Base-by-base conservation (phyloP, 2,888 invertebrate genomes). In the Ganaspis brasiliensis region DNA sequence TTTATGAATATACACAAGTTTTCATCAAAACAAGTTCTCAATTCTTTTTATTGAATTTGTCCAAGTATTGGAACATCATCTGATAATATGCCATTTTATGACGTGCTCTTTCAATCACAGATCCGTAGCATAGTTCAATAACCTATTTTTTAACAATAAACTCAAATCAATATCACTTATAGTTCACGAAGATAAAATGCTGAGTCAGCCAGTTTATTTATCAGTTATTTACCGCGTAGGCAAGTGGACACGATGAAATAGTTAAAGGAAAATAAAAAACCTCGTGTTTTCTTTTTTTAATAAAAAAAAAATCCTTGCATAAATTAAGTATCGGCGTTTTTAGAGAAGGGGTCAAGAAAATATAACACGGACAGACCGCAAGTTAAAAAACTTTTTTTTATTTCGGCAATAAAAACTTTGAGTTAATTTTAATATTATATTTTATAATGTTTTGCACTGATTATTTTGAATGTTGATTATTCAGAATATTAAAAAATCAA, bases 1-100 rank as follows among this genome's bases (percentile, higher is more conserved):
- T 74, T n/a, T 56, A 73, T 73, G 19, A 67, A 74, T 67, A 67
- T 57, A 63, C 26, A 75, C 26, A 57, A 72, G 31, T 57, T 70
- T 74, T 71, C 59, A 63, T 67, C 52, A 59, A 37, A 67, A 55
- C 0, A 8, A 8, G 16, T 3, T 24, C 3, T 40, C 10, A 61
- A 2, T 35, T 67, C 14, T 26, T 67, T n/a, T 9, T 0, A 26
- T 67, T 49, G 10, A 45, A 67, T 45, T 67, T 67, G 24, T 24
- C 40, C 14, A 67, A 67, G 26, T 67, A 67, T 45, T 67, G 40
- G 8, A 67, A 67, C 67, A 67, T 67, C 67, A 67, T 45, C 4
- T 45, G 45, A 49, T 67, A 67, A 45, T 67, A 67, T 0, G 45
- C 8, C 1, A 67, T 45, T 26, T 24, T 40, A 67, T 67, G 24